Evolutionary conservation across 2,888 invertebrate species (phyloP).

Genomic region (Nomada fucata): DNA sequence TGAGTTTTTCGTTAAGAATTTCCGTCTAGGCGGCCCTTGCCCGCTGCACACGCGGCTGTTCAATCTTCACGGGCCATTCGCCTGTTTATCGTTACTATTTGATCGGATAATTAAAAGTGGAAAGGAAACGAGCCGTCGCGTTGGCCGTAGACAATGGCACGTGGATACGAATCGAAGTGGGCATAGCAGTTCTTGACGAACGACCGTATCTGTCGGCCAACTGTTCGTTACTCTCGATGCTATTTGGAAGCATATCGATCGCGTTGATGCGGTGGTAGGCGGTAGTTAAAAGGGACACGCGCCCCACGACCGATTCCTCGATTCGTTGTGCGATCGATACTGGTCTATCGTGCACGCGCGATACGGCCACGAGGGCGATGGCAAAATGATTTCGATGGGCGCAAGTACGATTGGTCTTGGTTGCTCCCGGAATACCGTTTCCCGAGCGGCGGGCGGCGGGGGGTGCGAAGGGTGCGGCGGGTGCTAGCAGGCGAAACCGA

Average conservation of each 20-base stretch:
- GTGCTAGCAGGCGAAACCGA: too few species aligned
- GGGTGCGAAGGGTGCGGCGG: too few species aligned
- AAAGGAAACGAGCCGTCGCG: not conserved
- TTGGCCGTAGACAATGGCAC: too few species aligned
- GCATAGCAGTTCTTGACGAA: too few species aligned
- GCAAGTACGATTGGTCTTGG: too few species aligned
- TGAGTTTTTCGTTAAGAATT: constrained; percentile 30
- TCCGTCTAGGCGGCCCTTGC: not conserved
- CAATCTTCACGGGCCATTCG: not conserved
- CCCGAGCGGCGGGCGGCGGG: too few species aligned
- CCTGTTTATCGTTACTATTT: constrained; percentile 2
- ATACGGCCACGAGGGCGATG: too few species aligned
- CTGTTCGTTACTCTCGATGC: not conserved
- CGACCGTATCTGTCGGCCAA: not conserved
- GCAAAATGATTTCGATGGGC: too few species aligned
- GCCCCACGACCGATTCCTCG: constrained; percentile 74
- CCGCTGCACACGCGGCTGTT: not conserved
- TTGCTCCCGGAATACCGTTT: too few species aligned
- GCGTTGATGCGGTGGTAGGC: constrained; percentile 16
- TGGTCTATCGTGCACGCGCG: not conserved
- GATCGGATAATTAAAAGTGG: not conserved
- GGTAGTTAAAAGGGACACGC: constrained; percentile 78
- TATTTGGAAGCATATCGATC: constrained; percentile 26
- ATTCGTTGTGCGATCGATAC: constrained; percentile 68
- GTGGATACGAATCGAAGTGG: too few species aligned